Percentiles rank a stretch among this genome's conserved stretches.
These are phyloP conservation scores for Leuciscus waleckii DNA, from an alignment of 2,797 vertebrate genomes.

Conservation along the genomic window DNA sequence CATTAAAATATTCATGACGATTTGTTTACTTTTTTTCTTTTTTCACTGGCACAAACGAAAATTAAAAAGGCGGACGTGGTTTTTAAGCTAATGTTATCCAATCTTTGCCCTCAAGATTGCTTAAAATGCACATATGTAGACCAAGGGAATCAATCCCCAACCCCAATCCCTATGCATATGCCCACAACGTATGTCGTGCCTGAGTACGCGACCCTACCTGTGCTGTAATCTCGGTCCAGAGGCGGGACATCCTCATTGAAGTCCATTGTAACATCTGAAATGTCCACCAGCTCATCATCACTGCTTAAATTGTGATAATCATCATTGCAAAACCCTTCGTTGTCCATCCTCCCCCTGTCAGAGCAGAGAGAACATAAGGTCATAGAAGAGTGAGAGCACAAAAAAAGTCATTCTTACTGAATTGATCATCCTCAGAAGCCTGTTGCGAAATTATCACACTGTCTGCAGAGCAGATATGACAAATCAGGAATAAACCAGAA, in stretches of 20 bases:
- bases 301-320: conserved; percentile 85
- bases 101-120: not conserved
- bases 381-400: not conserved
- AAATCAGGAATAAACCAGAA: not conserved
- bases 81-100: not conserved
- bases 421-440: not conserved
- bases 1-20: not conserved
- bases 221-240: conserved; percentile 76
- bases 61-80: not conserved
- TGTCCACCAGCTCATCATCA: conserved; percentile 94
- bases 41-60: not conserved
- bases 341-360: conserved; percentile 78
- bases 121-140: not conserved
- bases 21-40: not conserved
- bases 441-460: not conserved
- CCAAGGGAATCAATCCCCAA: too few relatives aligned
- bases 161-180: too few relatives aligned
- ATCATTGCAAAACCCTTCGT: conserved; percentile 78
- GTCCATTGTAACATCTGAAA: conserved; percentile 86
- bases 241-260: conserved; percentile 89
- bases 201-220: conserved; percentile 73
- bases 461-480: not conserved
- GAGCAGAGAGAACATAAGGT: not conserved
- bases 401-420: not conserved
- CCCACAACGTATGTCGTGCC: not conserved